These are phyloP conservation scores for Geophilus truncorum DNA, from an alignment of 2,888 invertebrate genomes.

Conservation along the genomic window DNA sequence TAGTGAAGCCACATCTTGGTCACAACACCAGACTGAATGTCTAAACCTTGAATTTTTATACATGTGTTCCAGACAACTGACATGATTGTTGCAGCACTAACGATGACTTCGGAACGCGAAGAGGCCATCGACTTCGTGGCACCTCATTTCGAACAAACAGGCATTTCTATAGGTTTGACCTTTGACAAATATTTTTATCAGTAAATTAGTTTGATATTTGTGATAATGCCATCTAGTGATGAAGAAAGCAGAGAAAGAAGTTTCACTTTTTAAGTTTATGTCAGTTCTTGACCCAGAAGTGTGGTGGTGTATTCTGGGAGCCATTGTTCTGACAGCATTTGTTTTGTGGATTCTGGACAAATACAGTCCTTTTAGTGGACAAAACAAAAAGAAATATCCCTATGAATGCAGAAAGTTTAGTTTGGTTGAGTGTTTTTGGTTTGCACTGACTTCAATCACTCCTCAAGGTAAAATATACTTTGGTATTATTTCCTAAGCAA, in stretches of 20 bases:
- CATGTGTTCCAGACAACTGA: conserved; percentile 64
- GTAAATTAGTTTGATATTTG: not conserved
- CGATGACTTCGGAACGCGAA: conserved; percentile 85
- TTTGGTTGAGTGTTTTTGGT: conserved; percentile 88
- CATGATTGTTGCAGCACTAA: conserved; percentile 71
- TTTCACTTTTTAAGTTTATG: conserved; percentile 88
- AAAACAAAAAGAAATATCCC: conserved; percentile 71
- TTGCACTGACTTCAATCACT: conserved; percentile 85
- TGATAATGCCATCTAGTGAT: conserved; percentile 60
- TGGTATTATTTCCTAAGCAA: too few relatives aligned
- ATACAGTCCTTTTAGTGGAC: conserved; percentile 81
- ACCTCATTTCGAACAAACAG: conserved; percentile 86
- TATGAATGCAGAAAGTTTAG: conserved; percentile 78
- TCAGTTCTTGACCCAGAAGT: conserved; percentile 81
- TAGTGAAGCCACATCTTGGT: not conserved
- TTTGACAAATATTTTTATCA: not conserved
- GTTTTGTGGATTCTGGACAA: conserved; percentile 86
- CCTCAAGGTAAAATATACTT: conserved; percentile 59
- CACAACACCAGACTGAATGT: too few relatives aligned
- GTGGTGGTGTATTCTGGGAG: conserved; percentile 78
- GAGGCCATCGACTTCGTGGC: conserved; percentile 86
- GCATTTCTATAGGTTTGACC: conserved; percentile 72
- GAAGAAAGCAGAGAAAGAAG: conserved; percentile 71
- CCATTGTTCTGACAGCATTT: conserved; percentile 72
- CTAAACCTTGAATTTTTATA: too few relatives aligned